Evolutionary conservation across 2,888 invertebrate species (phyloP).

Genomic region (Xestia xanthographa): DNA sequence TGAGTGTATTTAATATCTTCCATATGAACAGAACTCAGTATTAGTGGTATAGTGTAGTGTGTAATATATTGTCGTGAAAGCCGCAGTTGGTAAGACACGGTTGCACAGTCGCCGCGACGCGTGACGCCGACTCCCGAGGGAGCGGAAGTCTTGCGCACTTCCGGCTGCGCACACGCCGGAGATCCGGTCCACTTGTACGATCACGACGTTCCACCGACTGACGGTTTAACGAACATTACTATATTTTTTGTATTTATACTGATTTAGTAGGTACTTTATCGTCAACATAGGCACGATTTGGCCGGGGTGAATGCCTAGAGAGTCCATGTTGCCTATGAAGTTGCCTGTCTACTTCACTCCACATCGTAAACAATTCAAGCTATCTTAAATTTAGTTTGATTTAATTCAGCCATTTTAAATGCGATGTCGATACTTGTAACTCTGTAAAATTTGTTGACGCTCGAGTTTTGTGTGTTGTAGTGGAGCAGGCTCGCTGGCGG

Average conservation of each 20-base stretch:
- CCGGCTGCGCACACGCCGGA: conserved; percentile 85
- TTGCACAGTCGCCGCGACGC: conserved; percentile 78
- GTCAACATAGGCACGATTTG: neutral
- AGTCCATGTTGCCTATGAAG: neutral
- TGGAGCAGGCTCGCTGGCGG: no score
- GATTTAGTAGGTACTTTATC: conserved; percentile 16
- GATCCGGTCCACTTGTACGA: conserved; percentile 83
- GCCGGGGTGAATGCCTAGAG: neutral
- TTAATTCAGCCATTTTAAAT: neutral
- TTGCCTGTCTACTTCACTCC: neutral
- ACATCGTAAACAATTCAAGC: neutral
- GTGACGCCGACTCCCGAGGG: conserved; percentile 86
- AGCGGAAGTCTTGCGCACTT: conserved; percentile 89
- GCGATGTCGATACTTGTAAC: neutral
- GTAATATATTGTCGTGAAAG: conserved; percentile 75
- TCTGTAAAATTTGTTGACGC: neutral
- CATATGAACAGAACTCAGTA: conserved; percentile 40
- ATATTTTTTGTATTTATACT: conserved; percentile 22
- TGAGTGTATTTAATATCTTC: conserved; percentile 30
- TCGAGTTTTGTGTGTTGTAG: no score
- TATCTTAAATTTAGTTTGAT: neutral
- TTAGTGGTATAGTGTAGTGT: conserved; percentile 48
- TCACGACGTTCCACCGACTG: conserved; percentile 71
- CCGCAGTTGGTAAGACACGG: conserved; percentile 77
- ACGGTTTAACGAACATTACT: conserved; percentile 56